Base-by-base conservation (phyloP, 2,888 invertebrate species). In the Conops quadrifasciatus region DNA sequence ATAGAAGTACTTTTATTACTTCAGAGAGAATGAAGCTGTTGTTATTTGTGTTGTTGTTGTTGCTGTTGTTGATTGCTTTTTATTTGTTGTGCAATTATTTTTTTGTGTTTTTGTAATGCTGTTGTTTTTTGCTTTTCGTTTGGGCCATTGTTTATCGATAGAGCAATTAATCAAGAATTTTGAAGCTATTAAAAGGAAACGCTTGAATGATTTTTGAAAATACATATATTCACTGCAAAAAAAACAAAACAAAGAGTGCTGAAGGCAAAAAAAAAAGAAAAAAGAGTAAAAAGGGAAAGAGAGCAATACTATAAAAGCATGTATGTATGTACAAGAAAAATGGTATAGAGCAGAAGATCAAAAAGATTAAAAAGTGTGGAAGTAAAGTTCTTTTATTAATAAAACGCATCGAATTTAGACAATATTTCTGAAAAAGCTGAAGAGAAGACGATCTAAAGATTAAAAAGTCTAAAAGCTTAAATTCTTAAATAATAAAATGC, bases 151-250 rank as follows among this genome's bases (percentile, higher is more conserved):
- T 69, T 72, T 75, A 75, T 75, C 75, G 74, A 67, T 74, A 71
- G 68, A 73, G 71, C 73, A 76, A 76, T 76, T 76, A 76, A 75
- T 76, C 76, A 76, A 73, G 71, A 75, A 75, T 76, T 76, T 74
- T 72, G 75, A 71, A 72, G 74, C 74, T 75, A 60, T 66, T 70
- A 74, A 74, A 73, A 70, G 9, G 5, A 36, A 69, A 71, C 73
- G 74, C 73, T 74, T 76, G 73, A 76, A 74, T 75, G 74, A 74
- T 75, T 73, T 73, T 74, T 74, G 73, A 56, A 63, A 53, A 70
- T 62, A 53, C 21, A 70, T 70, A 45, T 21, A 56, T 60, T 68
- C 47, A 66, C 36, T 53, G 1, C 15, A 11, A 16, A 58, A 53
- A 21, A 21, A n/a, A 9, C 3, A 11, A 19, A n/a, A n/a, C 9